Base-by-base conservation (phyloP, 2,113 vertebrate species). In the Amphiprion percula region DNA sequence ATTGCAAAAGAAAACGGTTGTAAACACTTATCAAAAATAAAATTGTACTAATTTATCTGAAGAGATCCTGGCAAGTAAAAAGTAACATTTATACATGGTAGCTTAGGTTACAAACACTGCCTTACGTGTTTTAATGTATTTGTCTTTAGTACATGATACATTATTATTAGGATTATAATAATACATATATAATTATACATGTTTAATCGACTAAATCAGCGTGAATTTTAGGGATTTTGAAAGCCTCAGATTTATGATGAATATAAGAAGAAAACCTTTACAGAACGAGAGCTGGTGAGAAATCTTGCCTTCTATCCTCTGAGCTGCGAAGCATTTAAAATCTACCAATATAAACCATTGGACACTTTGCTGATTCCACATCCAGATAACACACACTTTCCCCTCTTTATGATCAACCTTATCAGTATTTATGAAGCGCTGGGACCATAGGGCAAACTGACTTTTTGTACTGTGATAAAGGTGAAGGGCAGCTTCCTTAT, bases 391-490 rank as follows among this genome's bases (percentile, higher is more conserved):
- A 4, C 16, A 37, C 50, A 74, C 69, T 61, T 67, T 67, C 24
- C 50, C 67, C 68, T 81, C 56, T 84, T 88, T 81, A 87, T 50
- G 28, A 71, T 44, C 0, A 0, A 44, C 23, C 55, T 79, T 83
- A 88, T 85, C 87, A 14, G 0, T 47, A 61, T 70, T 82, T 77
- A 79, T 65, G 33, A 46, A 21, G 14, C 17, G 6, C 19, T 10
- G 17, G 16, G 15, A 47, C 4, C 17, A 10, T 56, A 19, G 64
- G n/a, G 37, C 19, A 11, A 49, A n/a, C 62, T 47, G 39, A 76
- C 49, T 60, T 72, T 56, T 62, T 87, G 78, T 70, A 84, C 87
- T 83, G 55, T 5, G 68, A 74, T 68, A 83, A 7, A 6, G 75
- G 41, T 61, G 47, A 81, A 76, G 62, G 71, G 10, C 37, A 68